Conservation (phyloP, 2,888 invertebrate species). For the Eupithecia insigniata region DNA sequence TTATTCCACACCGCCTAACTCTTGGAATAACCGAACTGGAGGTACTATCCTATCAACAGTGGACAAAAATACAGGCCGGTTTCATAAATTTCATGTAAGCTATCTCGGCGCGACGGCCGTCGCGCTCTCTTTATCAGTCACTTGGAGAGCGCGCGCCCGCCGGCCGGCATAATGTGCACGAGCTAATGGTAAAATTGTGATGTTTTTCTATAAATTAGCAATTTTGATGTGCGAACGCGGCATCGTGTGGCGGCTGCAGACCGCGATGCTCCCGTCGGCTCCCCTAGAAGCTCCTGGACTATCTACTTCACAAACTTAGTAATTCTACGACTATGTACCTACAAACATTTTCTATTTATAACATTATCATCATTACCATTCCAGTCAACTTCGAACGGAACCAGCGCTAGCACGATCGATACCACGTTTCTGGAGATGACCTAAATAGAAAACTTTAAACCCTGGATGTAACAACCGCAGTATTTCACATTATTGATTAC, state of each 20-base stretch:
- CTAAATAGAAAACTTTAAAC: slow-evolving; percentile 53
- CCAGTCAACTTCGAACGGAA: slow-evolving; percentile 36
- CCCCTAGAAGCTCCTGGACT: slow-evolving; percentile 49
- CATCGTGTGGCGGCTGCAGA: slow-evolving; percentile 41
- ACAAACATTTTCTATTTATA: slow-evolving; percentile 26
- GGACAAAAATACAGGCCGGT: slow-evolving; percentile 79
- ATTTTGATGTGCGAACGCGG: slow-evolving; percentile 45
- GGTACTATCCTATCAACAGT: slow-evolving; percentile 76
- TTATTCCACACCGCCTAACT: slow-evolving; percentile 75
- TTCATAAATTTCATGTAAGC: slow-evolving; percentile 61
- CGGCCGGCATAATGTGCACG: slow-evolving; percentile 61
- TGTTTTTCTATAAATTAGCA: slow-evolving; percentile 74
- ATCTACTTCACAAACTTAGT: slow-evolving; percentile 22
- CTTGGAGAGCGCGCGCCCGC: slow-evolving; percentile 57
- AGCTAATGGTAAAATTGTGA: slow-evolving; percentile 83
- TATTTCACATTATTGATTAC: slow-evolving; percentile 69
- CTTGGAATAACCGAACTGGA: slow-evolving; percentile 77
- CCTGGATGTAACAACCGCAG: slow-evolving; percentile 66
- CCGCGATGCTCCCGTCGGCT: slow-evolving; percentile 45
- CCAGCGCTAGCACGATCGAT: slow-evolving; percentile 38
- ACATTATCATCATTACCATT: slow-evolving; percentile 32
- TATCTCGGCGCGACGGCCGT: slow-evolving; percentile 70
- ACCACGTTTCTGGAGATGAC: slow-evolving; percentile 46
- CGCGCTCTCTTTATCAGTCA: slow-evolving; percentile 79
- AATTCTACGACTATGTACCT: slow-evolving; percentile 28